Conservation (phyloP, 2,113 vertebrate species). For the Pituophis catenifer region DNA sequence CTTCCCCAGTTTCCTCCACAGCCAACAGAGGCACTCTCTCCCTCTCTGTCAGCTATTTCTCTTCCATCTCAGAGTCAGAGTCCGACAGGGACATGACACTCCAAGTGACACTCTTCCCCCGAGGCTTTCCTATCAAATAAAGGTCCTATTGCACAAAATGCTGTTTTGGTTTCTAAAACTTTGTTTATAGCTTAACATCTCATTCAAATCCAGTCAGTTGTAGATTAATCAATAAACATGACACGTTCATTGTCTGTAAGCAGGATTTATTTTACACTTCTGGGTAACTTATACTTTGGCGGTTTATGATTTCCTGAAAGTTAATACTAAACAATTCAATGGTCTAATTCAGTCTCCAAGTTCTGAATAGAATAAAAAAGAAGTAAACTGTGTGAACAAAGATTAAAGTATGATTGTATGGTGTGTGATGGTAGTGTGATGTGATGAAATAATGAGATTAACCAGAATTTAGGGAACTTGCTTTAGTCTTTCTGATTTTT, state of each 20-base stretch:
- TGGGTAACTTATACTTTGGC: not conserved
- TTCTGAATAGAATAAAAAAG: not conserved
- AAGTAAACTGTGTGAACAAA: not conserved
- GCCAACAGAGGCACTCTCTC: no score
- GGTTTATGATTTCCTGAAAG: not conserved
- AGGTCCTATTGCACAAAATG: not conserved
- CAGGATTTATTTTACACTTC: not conserved
- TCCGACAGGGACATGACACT: no score
- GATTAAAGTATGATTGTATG: not conserved
- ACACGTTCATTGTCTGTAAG: not conserved
- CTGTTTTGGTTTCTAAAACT: not conserved
- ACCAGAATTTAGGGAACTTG: slow-evolving; percentile 11
- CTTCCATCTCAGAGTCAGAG: no score
- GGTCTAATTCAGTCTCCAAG: not conserved
- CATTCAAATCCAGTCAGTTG: not conserved
- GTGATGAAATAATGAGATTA: not conserved
- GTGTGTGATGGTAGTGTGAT: no score
- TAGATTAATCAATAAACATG: not conserved
- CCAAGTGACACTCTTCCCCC: not conserved
- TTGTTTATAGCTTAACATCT: not conserved
- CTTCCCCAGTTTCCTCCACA: no score
- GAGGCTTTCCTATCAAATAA: not conserved
- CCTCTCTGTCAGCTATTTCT: no score
- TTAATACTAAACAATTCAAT: not conserved
- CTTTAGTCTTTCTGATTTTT: slow-evolving; percentile 7